phyloP scores from a whole-genome alignment of 1,140 invertebrate species.

The Brachionus koreanus region DNA sequence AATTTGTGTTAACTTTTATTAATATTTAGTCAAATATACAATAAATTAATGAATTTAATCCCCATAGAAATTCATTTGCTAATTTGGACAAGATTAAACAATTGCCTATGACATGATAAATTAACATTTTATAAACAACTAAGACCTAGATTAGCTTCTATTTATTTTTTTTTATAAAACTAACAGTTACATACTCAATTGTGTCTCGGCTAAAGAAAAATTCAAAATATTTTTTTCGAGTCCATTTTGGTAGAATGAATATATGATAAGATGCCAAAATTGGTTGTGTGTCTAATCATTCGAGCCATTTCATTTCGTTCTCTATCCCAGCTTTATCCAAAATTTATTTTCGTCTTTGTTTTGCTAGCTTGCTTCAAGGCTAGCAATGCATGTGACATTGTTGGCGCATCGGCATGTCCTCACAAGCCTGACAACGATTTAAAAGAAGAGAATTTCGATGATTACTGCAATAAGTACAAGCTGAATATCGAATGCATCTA shows the following conservation, averaged over 20 bases:
- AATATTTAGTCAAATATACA: background rate
- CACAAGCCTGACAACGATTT: constrained; percentile 38
- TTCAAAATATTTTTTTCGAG: constrained; percentile 6
- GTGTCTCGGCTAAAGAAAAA: background rate
- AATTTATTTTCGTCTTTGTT: background rate
- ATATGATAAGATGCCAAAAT: constrained; percentile 32
- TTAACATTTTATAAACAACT: background rate
- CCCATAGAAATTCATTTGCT: background rate
- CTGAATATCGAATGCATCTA: constrained; percentile 34
- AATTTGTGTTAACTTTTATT: background rate
- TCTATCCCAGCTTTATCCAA: background rate
- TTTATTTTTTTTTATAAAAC: constrained; percentile 6
- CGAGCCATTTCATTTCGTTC: background rate
- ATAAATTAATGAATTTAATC: background rate
- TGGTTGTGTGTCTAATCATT: background rate
- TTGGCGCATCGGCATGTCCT: constrained; percentile 33
- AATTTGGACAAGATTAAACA: background rate
- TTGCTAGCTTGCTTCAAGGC: background rate
- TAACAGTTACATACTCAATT: background rate
- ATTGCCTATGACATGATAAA: background rate
- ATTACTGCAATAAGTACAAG: constrained; percentile 34
- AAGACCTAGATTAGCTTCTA: background rate
- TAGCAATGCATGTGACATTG: constrained; percentile 34
- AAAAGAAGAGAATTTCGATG: constrained; percentile 26
- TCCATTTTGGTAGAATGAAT: constrained; percentile 22